These are phyloP conservation scores for Oncopodura yosiiana DNA, from an alignment of 1,140 invertebrate species.

Conservation along the genomic window DNA sequence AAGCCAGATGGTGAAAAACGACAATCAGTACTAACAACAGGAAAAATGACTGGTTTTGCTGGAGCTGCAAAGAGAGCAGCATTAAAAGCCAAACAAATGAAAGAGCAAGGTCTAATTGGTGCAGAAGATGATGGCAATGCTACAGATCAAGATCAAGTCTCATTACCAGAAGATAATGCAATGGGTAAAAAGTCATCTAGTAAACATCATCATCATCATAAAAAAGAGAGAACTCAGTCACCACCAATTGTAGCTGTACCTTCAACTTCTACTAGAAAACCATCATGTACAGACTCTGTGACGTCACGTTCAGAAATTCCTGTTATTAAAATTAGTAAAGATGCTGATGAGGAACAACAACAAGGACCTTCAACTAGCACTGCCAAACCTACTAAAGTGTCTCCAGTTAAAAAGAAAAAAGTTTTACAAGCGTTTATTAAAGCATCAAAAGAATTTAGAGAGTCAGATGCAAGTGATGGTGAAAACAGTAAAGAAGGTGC, in stretches of 20 bases:
- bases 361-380: not conserved
- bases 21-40: slow-evolving; percentile 36
- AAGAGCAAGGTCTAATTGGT: not conserved
- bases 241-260: slow-evolving; percentile 2
- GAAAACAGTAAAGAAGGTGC: not conserved
- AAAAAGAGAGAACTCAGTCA: slow-evolving; percentile 1
- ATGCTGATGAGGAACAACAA: slow-evolving; percentile 13
- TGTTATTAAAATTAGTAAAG: slow-evolving; percentile 36
- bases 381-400: not conserved
- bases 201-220: no score
- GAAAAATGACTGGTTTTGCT: slow-evolving; percentile 39
- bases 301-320: slow-evolving; percentile 36
- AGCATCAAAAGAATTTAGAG: slow-evolving; percentile 10
- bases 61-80: slow-evolving; percentile 29
- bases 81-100: slow-evolving; percentile 12
- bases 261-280: slow-evolving; percentile 19
- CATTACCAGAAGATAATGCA: slow-evolving; percentile 28
- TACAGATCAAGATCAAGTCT: slow-evolving; percentile 31
- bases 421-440: slow-evolving; percentile 16
- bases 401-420: slow-evolving; percentile 11
- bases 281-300: slow-evolving; percentile 30
- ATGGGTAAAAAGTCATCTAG: not conserved
- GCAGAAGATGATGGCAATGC: slow-evolving; percentile 32
- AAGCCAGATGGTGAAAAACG: slow-evolving; percentile 11
- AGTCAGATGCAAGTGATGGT: not conserved